Base-by-base conservation (phyloP, 2,113 vertebrate genomes). In the Sialia sialis region DNA sequence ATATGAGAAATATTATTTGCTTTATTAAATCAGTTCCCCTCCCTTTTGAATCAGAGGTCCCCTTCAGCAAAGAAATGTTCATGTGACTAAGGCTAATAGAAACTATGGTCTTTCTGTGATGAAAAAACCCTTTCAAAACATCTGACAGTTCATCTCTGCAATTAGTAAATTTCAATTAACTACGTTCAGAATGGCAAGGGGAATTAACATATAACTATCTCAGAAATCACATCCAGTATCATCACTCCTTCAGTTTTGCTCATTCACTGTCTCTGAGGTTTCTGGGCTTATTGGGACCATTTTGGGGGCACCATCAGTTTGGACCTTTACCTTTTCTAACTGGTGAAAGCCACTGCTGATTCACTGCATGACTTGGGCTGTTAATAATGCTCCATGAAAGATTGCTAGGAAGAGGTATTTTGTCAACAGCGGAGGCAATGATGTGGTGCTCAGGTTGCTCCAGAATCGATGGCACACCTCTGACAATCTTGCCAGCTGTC, bases 101-200 rank as follows among this genome's bases (percentile, higher is more conserved):
- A 89, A 70, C 23, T 21, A 48, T 2, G 6, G 74, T 69, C 32
- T 68, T 68, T 81, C 88, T 82, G 66, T 72, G 58, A 82, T 73
- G 66, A 84, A 72, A 96, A 96, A 77, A 12, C 3, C 22, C 46
- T 81, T 88, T 76, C 66, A 92, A 95, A 93, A 51, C 84, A 79
- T 58, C 81, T 81, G 82, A 74, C 67, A 81, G 44, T 95, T 95
- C 58, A 84, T 84, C 77, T 96, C 89, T 84, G 86, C 87, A 95
- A 92, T 92, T 91, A 91, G 78, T 76, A 84, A 91, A 94, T 93
- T 96, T 95, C 92, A 87, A 52, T 92, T 94, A 85, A 85, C 64
- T 85, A 27, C 58, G n/a, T 63, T 85, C 85, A 84, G 52, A 84
- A 88, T 87, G 73, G 79, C 36, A 85, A 77, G 25, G 19, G 66